Evolutionary conservation across 2,113 vertebrate genomes (phyloP), one percentile per base, ranked within the genome.

Genomic region (Pedionomus torquatus): DNA sequence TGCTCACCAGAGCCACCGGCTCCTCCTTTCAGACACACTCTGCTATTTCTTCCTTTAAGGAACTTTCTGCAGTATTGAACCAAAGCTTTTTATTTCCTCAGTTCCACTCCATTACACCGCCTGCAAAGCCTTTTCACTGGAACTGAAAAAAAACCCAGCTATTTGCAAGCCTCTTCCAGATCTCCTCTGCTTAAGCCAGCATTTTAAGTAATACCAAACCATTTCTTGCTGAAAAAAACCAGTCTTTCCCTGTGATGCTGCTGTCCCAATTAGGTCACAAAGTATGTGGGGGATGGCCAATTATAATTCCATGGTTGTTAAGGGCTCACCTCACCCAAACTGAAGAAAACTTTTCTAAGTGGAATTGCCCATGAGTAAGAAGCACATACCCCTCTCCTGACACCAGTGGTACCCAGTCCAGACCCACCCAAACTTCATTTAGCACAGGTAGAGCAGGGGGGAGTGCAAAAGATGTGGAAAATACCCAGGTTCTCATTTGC

Each of bases 371-470:
- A 10, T n/a, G 63, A 37, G 43, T 66, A 72, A 89, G 83, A 86
- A 93, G 92, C 51, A 6, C 43, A 6, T 43, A 49, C 48, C 11
- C 60, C 39, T 81, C 83, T 66, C 69, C 76, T 55, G 17, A 68
- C 80, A 55, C 20, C 85, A 91, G 92, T n/a, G 4, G 55, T 7
- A 61, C 68, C 72, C 63, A 52, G 57, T 7, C 51, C 16, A 35
- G 64, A 33, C 48, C 75, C 3, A 8, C 79, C 66, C 11, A 12
- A 26, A 23, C 52, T 57, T 89, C 86, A 11, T 87, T 49, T 49
- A 64, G 43, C 41, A 8, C 19, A 18, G 3, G 49, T 3, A 31
- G 9, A 46, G 63, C 55, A 24, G 60, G 0, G 0, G 30, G 55
- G 55, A 21, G 10, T 5, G 3, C 0, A 1, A 64, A 7, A 63